Conservation (phyloP, 2,113 vertebrate genomes). For the Dicrurus megarhynchus region DNA sequence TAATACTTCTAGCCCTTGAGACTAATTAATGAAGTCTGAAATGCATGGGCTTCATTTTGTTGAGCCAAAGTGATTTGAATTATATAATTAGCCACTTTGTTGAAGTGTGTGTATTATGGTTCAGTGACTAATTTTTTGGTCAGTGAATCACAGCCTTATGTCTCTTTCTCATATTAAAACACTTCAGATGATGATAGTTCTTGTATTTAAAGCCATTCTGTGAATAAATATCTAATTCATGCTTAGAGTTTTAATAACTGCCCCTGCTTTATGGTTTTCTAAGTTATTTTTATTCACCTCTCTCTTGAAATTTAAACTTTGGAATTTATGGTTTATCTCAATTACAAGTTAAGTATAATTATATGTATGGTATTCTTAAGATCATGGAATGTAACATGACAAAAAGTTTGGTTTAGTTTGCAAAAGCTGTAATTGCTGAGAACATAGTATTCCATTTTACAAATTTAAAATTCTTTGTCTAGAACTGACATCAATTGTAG, state of each 20-base stretch:
- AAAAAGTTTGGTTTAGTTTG: neutral
- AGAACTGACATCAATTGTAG: neutral
- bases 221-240: neutral
- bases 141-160: conserved; percentile 32
- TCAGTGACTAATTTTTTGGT: conserved; percentile 43
- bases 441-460: neutral
- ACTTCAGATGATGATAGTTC: neutral
- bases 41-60: conserved; percentile 6
- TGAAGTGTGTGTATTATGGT: neutral
- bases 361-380: neutral
- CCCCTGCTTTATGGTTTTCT: neutral
- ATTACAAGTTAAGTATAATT: neutral
- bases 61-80: neutral
- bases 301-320: neutral
- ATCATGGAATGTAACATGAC: neutral
- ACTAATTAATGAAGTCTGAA: conserved; percentile 2
- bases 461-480: neutral
- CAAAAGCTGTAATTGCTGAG: neutral
- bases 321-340: neutral
- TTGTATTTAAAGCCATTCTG: neutral
- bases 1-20: neutral
- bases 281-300: neutral
- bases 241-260: neutral
- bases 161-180: conserved; percentile 6
- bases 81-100: conserved; percentile 21